A percentile compares a stretch with the other conserved stretches of the same genome.
These are phyloP conservation scores for Bimastos eiseni DNA, from an alignment of 2,888 invertebrate species.

Conservation along the genomic window DNA sequence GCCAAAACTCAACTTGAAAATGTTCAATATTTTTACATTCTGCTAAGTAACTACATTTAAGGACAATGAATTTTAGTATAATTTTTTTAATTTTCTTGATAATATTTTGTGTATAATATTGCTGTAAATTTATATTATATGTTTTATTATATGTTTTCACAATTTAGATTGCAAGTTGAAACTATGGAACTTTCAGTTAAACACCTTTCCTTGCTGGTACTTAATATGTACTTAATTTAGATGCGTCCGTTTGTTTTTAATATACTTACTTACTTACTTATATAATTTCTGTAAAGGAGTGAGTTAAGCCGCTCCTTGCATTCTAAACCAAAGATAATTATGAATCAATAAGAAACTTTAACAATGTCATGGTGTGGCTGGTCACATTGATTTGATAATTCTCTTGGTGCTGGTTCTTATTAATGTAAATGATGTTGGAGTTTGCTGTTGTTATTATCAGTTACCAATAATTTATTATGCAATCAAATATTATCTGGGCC, in stretches of 20 bases:
- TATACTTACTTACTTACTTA: conserved; percentile 13
- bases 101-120: background rate
- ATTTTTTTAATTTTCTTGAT: background rate
- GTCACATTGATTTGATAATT: too few relatives aligned
- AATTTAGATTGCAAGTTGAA: background rate
- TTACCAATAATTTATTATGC: too few relatives aligned
- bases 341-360: too few relatives aligned
- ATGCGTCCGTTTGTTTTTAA: background rate
- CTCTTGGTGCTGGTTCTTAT: too few relatives aligned
- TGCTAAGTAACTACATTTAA: background rate
- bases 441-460: too few relatives aligned
- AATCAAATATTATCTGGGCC: too few relatives aligned
- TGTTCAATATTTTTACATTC: background rate
- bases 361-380: too few relatives aligned
- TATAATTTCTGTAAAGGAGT: conserved; percentile 13
- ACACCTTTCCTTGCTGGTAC: background rate
- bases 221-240: background rate
- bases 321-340: background rate
- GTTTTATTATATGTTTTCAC: background rate
- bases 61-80: background rate
- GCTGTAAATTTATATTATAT: background rate
- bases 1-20: background rate
- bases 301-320: background rate
- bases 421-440: too few relatives aligned
- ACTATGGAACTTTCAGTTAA: background rate